These are phyloP conservation scores for Antechinus flavipes DNA, from an alignment of 2,113 vertebrate species.

Conservation along the genomic window DNA sequence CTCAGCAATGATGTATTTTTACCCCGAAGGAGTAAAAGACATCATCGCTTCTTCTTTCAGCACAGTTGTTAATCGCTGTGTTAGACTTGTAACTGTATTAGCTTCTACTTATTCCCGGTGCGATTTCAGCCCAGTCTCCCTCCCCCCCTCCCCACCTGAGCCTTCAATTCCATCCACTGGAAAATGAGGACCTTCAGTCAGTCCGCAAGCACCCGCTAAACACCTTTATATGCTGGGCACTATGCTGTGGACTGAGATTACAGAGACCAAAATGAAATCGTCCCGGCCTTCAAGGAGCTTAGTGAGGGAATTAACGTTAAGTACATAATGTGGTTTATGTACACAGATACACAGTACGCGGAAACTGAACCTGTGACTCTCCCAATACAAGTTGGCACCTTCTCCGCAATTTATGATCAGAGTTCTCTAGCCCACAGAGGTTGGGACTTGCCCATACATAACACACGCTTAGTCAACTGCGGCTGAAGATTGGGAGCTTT, in stretches of 20 bases:
- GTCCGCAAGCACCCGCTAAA: not conserved
- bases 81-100: not conserved
- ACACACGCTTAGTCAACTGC: not conserved
- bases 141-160: not conserved
- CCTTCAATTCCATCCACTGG: not conserved
- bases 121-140: not conserved
- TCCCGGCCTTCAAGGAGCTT: not conserved
- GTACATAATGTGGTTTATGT: too few species aligned
- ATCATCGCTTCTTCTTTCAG: not conserved
- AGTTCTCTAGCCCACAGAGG: not conserved
- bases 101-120: not conserved
- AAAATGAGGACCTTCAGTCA: not conserved
- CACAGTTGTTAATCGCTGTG: not conserved
- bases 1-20: conserved; percentile 1
- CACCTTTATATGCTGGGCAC: not conserved
- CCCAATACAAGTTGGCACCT: too few species aligned
- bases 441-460: not conserved
- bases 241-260: not conserved
- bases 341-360: too few species aligned
- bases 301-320: not conserved
- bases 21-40: not conserved
- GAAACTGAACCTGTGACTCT: not conserved
- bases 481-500: not conserved
- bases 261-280: not conserved
- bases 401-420: not conserved